Conservation (phyloP, 2,113 vertebrate species). For the Carlito syrichta region DNA sequence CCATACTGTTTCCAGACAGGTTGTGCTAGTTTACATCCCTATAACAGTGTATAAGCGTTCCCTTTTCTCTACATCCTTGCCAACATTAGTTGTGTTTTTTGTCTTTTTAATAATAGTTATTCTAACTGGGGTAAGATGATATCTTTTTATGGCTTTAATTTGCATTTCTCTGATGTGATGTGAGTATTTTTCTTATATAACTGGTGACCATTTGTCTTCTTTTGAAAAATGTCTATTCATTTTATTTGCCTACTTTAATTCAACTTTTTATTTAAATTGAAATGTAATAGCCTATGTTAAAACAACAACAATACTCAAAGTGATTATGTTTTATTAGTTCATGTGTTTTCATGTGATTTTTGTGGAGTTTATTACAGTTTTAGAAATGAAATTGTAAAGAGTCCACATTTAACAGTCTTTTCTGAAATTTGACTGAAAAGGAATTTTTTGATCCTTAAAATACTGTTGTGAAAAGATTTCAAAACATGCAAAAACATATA, state of each 20-base stretch:
- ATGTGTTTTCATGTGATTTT: constrained; percentile 11
- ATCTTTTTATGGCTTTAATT: not conserved
- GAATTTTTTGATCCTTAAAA: not conserved
- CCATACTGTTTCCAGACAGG: not conserved
- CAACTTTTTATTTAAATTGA: constrained; percentile 10
- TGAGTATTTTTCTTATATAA: not conserved
- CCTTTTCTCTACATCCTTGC: not conserved
- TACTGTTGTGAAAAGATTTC: constrained; percentile 26
- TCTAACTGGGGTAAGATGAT: not conserved
- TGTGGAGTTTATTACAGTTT: not conserved
- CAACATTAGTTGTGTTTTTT: not conserved
- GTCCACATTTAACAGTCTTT: not conserved
- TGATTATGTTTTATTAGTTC: constrained; percentile 15
- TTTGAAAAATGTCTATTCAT: not conserved
- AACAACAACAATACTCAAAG: not conserved
- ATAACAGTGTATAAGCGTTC: not conserved
- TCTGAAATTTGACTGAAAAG: too few species aligned
- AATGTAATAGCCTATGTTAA: not conserved
- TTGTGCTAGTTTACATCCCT: not conserved
- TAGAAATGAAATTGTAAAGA: not conserved
- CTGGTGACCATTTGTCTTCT: not conserved
- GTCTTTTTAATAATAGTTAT: not conserved
- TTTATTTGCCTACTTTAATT: not conserved
- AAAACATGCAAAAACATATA: not conserved
- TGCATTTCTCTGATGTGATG: not conserved